Evolutionary conservation across 2,113 vertebrate species (phyloP), one percentile per base, ranked within the genome.

Genomic region (Chaetura pelagica): DNA sequence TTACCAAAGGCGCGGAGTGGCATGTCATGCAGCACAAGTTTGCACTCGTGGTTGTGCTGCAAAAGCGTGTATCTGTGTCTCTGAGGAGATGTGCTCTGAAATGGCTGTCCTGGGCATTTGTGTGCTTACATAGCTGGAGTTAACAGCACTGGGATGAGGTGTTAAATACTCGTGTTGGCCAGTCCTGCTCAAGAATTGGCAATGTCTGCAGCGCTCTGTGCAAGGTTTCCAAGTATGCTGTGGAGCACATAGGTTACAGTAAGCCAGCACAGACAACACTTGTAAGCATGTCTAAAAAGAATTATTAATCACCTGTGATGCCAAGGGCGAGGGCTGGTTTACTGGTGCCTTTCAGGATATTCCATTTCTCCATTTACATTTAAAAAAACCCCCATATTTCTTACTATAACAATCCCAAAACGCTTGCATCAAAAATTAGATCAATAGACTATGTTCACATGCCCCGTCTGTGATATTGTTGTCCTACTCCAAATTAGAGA

Each of bases 1-100:
- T 18, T 21, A 9, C 1, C 15, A 4, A 15, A 58, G 26, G 15
- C 0, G 0, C 3, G 22, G 7, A 5, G 5, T 0, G 0, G 48
- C 1, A 0, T 1, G 3, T 15, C 2, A 0, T 5, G 34, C 35
- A 18, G 2, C 27, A 30, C 1, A 2, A 26, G 11, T 35, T 48
- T 27, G 7, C 15, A 1, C 1, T 23, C 19, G 15, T 10, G 7
- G 21, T 19, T n/a, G 8, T 32, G 8, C 49, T 48, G 72, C 14
- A 4, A 8, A 19, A 42, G 40, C 13, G 10, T 42, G 40, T 42
- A 12, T 38, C 38, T n/a, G 40, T 21, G 4, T 34, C 24, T 69
- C 40, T 35, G 27, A 14, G 0, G 4, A 40, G 17, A 40, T 30
- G 2, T 21, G 13, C 26, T 61, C 40, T 12, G 5, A 52, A 57